phyloP scores from a whole-genome alignment of 2,888 invertebrate species.

The Lycophotia porphyrea region DNA sequence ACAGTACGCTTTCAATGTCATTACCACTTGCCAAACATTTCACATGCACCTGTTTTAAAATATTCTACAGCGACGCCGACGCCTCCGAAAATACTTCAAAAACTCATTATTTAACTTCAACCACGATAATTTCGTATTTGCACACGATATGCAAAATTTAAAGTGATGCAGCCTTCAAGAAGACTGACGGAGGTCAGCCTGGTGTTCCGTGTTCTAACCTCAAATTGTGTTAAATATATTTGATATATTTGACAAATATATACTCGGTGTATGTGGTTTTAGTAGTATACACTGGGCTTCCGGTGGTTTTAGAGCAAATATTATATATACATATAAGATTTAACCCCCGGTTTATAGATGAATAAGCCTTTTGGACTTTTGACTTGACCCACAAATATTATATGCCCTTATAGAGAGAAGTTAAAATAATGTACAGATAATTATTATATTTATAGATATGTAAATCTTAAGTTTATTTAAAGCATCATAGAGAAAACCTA shows the following conservation, averaged over 20 bases:
- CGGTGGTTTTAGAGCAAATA: slow-evolving; percentile 31
- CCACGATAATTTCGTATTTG: slow-evolving; percentile 47
- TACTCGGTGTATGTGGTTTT: slow-evolving; percentile 2
- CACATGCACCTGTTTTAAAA: background rate
- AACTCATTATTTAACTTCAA: slow-evolving; percentile 34
- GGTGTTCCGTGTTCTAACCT: slow-evolving; percentile 60
- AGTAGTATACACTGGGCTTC: slow-evolving; percentile 13
- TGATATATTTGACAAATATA: slow-evolving; percentile 50
- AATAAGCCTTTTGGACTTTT: background rate
- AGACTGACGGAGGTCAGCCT: slow-evolving; percentile 48
- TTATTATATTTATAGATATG: no score
- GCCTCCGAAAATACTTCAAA: background rate
- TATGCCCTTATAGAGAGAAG: background rate
- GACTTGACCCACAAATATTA: background rate
- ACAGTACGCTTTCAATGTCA: background rate
- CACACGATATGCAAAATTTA: slow-evolving; percentile 61
- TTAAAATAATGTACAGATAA: background rate
- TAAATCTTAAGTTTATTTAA: no score
- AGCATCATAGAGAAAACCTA: no score
- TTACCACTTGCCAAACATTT: background rate
- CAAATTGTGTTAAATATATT: slow-evolving; percentile 54
- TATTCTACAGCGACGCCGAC: background rate
- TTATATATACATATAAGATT: slow-evolving; percentile 4
- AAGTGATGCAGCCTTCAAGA: slow-evolving; percentile 61
- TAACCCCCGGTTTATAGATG: background rate